Evolutionary conservation across 37 sponge, comb jelly and placozoan genomes (phyloP).

Genomic region (Aplysina aerophoba): DNA sequence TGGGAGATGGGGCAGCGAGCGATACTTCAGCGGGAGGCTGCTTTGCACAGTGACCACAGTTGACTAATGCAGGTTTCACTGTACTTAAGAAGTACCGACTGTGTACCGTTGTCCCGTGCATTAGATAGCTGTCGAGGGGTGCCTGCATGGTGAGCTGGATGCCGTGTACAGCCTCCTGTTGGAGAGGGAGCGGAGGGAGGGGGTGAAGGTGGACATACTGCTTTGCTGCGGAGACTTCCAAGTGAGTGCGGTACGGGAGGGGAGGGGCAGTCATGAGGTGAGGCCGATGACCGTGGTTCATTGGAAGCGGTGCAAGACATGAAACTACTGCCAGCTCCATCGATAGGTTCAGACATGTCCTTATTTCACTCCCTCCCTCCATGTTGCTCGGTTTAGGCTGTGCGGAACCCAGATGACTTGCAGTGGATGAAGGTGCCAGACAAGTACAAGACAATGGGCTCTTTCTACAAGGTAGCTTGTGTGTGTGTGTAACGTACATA

Average conservation of each 20-base stretch:
- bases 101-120: too few relatives aligned
- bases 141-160: conserved; percentile 94
- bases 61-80: too few relatives aligned
- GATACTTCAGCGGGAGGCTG: too few relatives aligned
- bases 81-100: too few relatives aligned
- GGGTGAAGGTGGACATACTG: conserved; percentile 87
- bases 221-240: conserved; percentile 98
- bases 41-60: too few relatives aligned
- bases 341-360: neutral
- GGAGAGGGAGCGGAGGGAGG: conserved; percentile 61
- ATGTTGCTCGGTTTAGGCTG: conserved; percentile 62
- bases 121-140: conserved; percentile 95
- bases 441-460: conserved; percentile 86
- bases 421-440: conserved; percentile 85
- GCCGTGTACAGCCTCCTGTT: conserved; percentile 79
- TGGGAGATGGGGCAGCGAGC: too few relatives aligned
- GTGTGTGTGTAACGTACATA: too few relatives aligned
- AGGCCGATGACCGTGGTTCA: too few relatives aligned
- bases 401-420: conserved; percentile 80
- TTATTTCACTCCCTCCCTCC: neutral
- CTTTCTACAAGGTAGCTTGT: conserved; percentile 74
- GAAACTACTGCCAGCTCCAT: neutral
- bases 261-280: neutral
- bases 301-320: too few relatives aligned
- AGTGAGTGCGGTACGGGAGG: conserved; percentile 24